Conservation (phyloP, 2,888 invertebrate species). For the Dendrolimus houi region DNA sequence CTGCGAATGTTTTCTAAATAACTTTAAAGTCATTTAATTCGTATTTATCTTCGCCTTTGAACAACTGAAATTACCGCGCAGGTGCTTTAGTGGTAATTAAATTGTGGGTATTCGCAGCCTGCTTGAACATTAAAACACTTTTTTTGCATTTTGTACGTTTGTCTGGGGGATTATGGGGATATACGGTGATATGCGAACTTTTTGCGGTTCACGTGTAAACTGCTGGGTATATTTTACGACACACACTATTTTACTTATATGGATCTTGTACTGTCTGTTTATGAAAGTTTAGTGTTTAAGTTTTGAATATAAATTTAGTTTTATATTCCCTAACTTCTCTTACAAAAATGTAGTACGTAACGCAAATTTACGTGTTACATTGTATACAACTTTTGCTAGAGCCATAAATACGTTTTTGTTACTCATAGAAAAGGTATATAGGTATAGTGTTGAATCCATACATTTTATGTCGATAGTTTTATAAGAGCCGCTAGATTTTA, state of each 20-base stretch:
- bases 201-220: background rate
- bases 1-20: conserved; percentile 14
- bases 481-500: too few relatives aligned
- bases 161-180: background rate
- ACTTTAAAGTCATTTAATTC: conserved; percentile 16
- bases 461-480: too few relatives aligned
- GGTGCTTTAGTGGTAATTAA: conserved; percentile 21
- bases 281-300: background rate
- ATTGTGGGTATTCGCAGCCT: conserved; percentile 14
- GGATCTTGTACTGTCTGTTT: background rate
- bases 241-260: background rate
- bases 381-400: too few relatives aligned
- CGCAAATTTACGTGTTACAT: too few relatives aligned
- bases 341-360: too few relatives aligned
- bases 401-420: too few relatives aligned
- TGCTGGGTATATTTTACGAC: background rate
- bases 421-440: too few relatives aligned
- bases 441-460: too few relatives aligned
- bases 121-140: background rate
- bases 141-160: background rate
- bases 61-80: conserved; percentile 18
- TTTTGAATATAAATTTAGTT: background rate
- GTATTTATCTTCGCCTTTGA: conserved; percentile 23
- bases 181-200: background rate
- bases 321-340: background rate